phyloP scores from a whole-genome alignment of 2,113 vertebrate genomes.

The Cebus imitator region DNA sequence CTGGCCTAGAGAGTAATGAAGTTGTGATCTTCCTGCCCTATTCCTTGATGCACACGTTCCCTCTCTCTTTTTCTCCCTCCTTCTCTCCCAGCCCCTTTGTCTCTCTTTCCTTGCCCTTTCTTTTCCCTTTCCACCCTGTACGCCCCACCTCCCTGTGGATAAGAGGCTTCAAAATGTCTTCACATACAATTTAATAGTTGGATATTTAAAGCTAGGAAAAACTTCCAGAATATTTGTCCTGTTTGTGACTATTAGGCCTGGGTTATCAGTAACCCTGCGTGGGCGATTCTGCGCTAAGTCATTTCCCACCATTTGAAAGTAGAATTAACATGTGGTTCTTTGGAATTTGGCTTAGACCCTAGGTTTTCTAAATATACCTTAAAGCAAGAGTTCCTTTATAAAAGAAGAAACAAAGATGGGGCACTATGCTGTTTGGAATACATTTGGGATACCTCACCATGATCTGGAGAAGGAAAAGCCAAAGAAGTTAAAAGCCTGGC shows the following conservation, averaged over 20 bases:
- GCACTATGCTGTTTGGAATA: slow-evolving; percentile 63
- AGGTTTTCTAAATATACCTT: slow-evolving; percentile 80
- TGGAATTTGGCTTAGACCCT: slow-evolving; percentile 78
- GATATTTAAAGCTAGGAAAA: slow-evolving; percentile 71
- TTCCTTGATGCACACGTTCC: not conserved
- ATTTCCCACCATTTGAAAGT: slow-evolving; percentile 81
- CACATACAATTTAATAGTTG: slow-evolving; percentile 33
- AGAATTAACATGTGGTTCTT: slow-evolving; percentile 78
- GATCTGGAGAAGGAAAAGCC: slow-evolving; percentile 72
- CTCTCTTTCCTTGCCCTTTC: not conserved
- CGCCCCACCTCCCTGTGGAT: not conserved
- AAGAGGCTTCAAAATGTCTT: slow-evolving; percentile 17
- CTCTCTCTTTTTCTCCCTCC: not conserved
- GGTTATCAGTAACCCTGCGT: slow-evolving; percentile 75
- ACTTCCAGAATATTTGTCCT: slow-evolving; percentile 76
- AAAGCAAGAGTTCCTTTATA: slow-evolving; percentile 71
- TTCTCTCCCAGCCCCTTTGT: not conserved
- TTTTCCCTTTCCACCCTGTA: not conserved
- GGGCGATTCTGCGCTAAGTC: slow-evolving; percentile 77
- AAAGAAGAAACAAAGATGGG: slow-evolving; percentile 71
- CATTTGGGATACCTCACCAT: slow-evolving; percentile 66
- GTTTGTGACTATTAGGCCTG: slow-evolving; percentile 70
- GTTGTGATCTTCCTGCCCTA: not conserved
- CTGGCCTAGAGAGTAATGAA: not conserved
- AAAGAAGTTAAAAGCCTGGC: slow-evolving; percentile 74